These are phyloP conservation scores for Peromyscus californicus DNA, from an alignment of 2,113 vertebrate species.

Conservation along the genomic window DNA sequence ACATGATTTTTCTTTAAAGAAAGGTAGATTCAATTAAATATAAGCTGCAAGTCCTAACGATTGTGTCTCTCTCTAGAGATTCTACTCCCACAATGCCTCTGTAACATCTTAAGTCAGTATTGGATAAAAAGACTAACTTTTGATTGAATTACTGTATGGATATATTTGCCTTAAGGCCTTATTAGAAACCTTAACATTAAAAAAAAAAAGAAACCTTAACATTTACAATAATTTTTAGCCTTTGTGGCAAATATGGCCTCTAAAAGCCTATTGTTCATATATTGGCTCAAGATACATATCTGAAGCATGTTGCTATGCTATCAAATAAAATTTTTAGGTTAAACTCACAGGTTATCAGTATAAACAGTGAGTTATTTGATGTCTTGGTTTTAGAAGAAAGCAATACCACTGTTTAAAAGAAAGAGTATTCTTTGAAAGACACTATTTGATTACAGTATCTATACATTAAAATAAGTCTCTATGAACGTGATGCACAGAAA, in stretches of 20 bases:
- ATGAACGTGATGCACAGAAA: neutral
- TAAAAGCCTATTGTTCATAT: neutral
- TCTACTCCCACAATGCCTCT: neutral
- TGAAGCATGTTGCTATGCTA: neutral
- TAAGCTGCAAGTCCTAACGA: neutral
- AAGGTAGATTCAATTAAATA: neutral
- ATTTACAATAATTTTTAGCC: conserved; percentile 37
- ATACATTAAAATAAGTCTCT: neutral
- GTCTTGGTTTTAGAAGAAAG: conserved; percentile 45
- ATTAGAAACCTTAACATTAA: neutral
- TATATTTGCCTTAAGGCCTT: neutral
- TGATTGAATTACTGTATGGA: neutral
- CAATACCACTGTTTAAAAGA: conserved; percentile 1
- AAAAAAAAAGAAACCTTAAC: neutral
- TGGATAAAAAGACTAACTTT: neutral
- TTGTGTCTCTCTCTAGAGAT: neutral
- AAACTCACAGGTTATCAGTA: conserved; percentile 8
- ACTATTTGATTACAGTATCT: neutral
- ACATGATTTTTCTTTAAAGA: neutral
- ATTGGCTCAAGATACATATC: neutral
- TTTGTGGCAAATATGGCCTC: neutral
- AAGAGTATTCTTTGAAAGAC: conserved; percentile 55
- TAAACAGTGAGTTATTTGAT: neutral
- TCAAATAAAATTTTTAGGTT: conserved; percentile 35
- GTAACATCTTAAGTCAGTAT: neutral